Conservation (phyloP, 1,140 invertebrate species). For the Delia radicum region DNA sequence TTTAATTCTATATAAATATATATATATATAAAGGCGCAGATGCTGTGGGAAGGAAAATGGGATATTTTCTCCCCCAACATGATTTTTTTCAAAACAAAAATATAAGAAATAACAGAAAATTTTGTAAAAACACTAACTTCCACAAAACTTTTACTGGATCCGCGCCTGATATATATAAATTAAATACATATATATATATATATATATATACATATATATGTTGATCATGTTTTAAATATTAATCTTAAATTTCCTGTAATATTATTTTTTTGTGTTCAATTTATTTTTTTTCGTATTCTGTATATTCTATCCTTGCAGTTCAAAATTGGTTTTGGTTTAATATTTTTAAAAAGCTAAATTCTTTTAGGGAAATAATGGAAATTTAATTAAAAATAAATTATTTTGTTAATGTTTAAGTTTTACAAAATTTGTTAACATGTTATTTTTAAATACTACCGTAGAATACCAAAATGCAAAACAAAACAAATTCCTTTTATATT, state of each 20-base stretch:
- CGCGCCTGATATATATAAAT: no score
- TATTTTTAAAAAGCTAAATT: background rate
- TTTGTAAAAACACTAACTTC: no score
- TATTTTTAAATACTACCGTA: background rate
- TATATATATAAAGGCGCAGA: no score
- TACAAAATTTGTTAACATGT: background rate
- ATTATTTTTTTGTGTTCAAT: background rate
- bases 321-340: background rate
- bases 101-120: no score
- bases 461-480: background rate
- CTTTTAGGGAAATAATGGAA: background rate
- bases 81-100: no score
- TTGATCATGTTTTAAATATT: no score
- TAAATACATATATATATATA: no score
- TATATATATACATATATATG: no score
- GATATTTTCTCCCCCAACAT: no score
- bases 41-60: no score
- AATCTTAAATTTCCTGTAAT: background rate
- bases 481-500: background rate
- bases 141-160: no score
- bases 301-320: background rate
- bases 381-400: background rate
- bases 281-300: background rate
- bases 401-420: background rate
- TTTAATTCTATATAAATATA: no score